These are phyloP conservation scores for Delia radicum DNA, from an alignment of 1,140 invertebrate genomes.

Conservation along the genomic window DNA sequence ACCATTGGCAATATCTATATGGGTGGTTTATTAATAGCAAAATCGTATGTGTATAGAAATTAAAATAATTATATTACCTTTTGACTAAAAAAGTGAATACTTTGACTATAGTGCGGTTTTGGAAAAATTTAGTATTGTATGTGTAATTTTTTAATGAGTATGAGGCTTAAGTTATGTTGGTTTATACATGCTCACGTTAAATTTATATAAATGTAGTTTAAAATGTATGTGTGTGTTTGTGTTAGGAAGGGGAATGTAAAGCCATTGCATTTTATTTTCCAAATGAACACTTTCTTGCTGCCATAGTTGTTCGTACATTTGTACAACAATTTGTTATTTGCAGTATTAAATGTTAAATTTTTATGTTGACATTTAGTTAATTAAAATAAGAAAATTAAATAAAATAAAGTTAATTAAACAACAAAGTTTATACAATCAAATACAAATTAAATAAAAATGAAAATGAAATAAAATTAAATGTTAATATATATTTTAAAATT, in stretches of 20 bases:
- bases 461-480: too few species aligned
- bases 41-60: too few species aligned
- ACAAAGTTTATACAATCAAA: neutral
- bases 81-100: too few species aligned
- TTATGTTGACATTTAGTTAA: slow-evolving; percentile 22
- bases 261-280: slow-evolving; percentile 1
- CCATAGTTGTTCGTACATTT: neutral
- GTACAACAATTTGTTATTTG: neutral
- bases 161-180: neutral
- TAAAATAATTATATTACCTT: too few species aligned
- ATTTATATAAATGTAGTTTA: neutral
- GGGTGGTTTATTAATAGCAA: too few species aligned
- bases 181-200: neutral
- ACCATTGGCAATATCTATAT: too few species aligned
- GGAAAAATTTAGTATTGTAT: neutral
- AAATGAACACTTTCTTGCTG: slow-evolving; percentile 7
- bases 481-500: too few species aligned
- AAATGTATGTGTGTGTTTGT: too few species aligned
- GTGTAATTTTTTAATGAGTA: neutral
- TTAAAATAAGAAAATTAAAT: slow-evolving; percentile 15
- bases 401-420: neutral
- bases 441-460: too few species aligned
- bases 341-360: slow-evolving; percentile 12
- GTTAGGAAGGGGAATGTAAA: too few species aligned
- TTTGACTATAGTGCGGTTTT: too few species aligned